Percentiles rank a stretch among this genome's conserved stretches.
Evolutionary conservation across 2,797 vertebrate species (phyloP).

Genomic region (Orestias chungarensis): DNA sequence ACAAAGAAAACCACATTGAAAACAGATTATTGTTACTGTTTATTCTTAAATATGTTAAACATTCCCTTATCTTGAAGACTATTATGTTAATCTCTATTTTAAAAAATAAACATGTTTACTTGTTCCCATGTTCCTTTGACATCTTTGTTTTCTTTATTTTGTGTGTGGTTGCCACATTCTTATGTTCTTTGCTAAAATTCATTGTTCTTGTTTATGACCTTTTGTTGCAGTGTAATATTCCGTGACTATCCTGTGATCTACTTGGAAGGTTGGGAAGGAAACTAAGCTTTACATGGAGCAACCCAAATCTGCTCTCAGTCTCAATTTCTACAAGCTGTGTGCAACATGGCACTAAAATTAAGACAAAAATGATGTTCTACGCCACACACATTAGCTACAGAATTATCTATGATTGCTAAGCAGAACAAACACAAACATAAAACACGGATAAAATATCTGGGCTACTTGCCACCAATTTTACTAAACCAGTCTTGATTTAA

Average conservation of each 20-base stretch:
- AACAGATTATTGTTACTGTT: slow-evolving; percentile 32
- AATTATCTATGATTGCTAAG: slow-evolving; percentile 42
- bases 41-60: slow-evolving; percentile 35
- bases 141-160: slow-evolving; percentile 27
- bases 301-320: slow-evolving; percentile 12
- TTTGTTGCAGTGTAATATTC: slow-evolving; percentile 33
- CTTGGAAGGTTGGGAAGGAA: slow-evolving; percentile 13
- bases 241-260: slow-evolving; percentile 34
- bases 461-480: too few species aligned
- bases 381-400: slow-evolving; percentile 19
- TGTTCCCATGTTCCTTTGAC: slow-evolving; percentile 39
- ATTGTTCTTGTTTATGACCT: slow-evolving; percentile 44
- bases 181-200: slow-evolving; percentile 53
- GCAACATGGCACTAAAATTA: slow-evolving; percentile 19
- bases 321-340: slow-evolving; percentile 22
- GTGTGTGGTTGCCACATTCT: slow-evolving; percentile 22
- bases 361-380: slow-evolving; percentile 12
- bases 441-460: slow-evolving; percentile 48
- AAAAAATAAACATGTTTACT: slow-evolving; percentile 38
- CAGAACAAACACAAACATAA: slow-evolving; percentile 61
- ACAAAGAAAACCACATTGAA: slow-evolving; percentile 34
- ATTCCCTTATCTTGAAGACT: slow-evolving; percentile 33
- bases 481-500: too few species aligned
- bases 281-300: slow-evolving; percentile 22
- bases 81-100: slow-evolving; percentile 42